Base-by-base conservation (phyloP, 1,140 invertebrate genomes). In the Muscidifurax raptorellus region DNA sequence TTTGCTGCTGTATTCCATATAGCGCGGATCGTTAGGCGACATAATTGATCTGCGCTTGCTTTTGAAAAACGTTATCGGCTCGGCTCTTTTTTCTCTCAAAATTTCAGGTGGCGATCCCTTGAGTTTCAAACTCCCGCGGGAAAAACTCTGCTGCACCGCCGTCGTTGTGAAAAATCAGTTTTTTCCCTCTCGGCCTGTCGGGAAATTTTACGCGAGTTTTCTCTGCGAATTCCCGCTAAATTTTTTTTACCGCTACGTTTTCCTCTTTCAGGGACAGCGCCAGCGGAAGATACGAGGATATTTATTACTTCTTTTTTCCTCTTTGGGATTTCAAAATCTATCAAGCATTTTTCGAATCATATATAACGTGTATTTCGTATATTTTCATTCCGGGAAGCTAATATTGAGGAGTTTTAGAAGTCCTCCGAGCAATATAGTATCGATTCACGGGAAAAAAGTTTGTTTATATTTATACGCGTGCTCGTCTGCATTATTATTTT, bases 11-110 rank as follows among this genome's bases (percentile, higher is more conserved):
- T n/a, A n/a, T n/a, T n/a, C n/a, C n/a, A n/a, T n/a, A n/a, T n/a
- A n/a, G n/a, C n/a, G n/a, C n/a, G n/a, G n/a, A n/a, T n/a, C n/a
- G 12, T 25, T 64, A 28, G 9, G 6, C 28, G 0, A 15, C 69
- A 30, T 77, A 83, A 83, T 83, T 69, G 27, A 77, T 59, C 25
- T 69, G 59, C 15, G 66, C n/a, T 44, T 12, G 15, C 30, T 47
- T 69, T 47, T 47, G 44, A 28, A 81, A 28, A 80, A 71, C 69
- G 25, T 15, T 67, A 47, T 40, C 44, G 12, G 64, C n/a, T 32
- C n/a, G 28, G 1, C 1, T 1, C 0, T 30, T 79, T 66, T 47
- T 2, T 32, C 18, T 6, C 15, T 1, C 22, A 2, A n/a, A 59
- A 59, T 59, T 59, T 18, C 22, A 22, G 18, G 18, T n/a, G 4